Evolutionary conservation across 2,113 vertebrate genomes (phyloP), one percentile per base, ranked within the genome.

Genomic region (Anolis carolinensis): DNA sequence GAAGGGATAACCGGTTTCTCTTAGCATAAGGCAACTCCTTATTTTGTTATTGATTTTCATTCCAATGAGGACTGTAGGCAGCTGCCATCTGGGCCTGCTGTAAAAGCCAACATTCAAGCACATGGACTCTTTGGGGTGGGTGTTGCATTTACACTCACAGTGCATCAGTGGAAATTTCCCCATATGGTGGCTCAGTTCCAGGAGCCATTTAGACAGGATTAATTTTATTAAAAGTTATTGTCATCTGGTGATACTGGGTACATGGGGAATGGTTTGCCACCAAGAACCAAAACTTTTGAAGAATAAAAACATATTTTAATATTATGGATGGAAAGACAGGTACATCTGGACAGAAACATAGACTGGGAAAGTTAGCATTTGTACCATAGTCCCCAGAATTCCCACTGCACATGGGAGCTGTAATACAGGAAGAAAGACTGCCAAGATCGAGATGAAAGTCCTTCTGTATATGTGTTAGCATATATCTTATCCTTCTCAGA

Each of bases 11-110:
- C 39, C 27, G 16, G 23, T 63, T 75, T 63, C 16, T 70, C 27
- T 44, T 14, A 71, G 34, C 79, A 32, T 32, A 23, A n/a, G 20
- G 3, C 48, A 82, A 71, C n/a, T n/a, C 34, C 18, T 21, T 59
- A 39, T 72, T 79, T 62, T 72, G 67, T 71, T 79, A 59, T 55
- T 71, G n/a, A n/a, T 79, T 78, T 70, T 71, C 14, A 62, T 36
- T 83, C 79, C 48, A 72, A 86, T 25, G 14, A 71, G 65, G 84
- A 39, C 71, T 44, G 68, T 86, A 62, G 50, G 84, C 84, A 79
- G 76, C 76, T 79, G 34, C 84, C 84, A 62, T 79, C 50, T 62
- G 67, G 30, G 25, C 16, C 20, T 85, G 65, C 48, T 27, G 21
- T 71, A 44, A 86, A 72, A 59, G 50, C 34, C 84, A 79, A 14